Conservation (phyloP, 2,888 invertebrate genomes). For the Plebejus argus region DNA sequence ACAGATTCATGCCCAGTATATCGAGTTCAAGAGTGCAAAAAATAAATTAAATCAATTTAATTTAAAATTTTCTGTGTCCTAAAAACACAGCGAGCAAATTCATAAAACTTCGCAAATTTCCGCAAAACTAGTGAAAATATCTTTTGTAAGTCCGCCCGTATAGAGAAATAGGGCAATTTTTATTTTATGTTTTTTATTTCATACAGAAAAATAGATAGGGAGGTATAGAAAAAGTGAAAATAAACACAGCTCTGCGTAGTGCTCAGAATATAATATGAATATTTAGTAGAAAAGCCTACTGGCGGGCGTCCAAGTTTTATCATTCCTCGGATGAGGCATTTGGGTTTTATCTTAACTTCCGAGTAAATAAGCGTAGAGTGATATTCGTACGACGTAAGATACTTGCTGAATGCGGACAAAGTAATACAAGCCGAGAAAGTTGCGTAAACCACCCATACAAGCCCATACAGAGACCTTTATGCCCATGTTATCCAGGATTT, state of each 20-base stretch:
- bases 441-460: constrained; percentile 1
- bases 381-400: constrained; percentile 4
- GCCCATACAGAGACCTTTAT: background rate
- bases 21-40: background rate
- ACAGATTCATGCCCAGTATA: background rate
- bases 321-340: constrained; percentile 20
- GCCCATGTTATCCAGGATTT: background rate
- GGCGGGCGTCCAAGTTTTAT: constrained; percentile 25
- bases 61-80: background rate
- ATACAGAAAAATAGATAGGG: constrained; percentile 7
- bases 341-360: constrained; percentile 26
- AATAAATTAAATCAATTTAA: constrained; percentile 15
- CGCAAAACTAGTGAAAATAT: constrained; percentile 6
- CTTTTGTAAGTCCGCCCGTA: constrained; percentile 7
- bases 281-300: constrained; percentile 27
- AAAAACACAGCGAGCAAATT: background rate
- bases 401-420: background rate
- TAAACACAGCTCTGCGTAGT: constrained; percentile 1
- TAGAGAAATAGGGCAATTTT: constrained; percentile 17
- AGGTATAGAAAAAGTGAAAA: constrained; percentile 23
- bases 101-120: constrained; percentile 9
- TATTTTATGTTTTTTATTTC: constrained; percentile 20
- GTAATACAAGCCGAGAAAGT: constrained; percentile 19
- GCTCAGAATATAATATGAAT: constrained; percentile 14
- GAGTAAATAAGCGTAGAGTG: constrained; percentile 14